Base-by-base conservation (phyloP, 2,113 vertebrate genomes). In the Nerophis lumbriciformis region DNA sequence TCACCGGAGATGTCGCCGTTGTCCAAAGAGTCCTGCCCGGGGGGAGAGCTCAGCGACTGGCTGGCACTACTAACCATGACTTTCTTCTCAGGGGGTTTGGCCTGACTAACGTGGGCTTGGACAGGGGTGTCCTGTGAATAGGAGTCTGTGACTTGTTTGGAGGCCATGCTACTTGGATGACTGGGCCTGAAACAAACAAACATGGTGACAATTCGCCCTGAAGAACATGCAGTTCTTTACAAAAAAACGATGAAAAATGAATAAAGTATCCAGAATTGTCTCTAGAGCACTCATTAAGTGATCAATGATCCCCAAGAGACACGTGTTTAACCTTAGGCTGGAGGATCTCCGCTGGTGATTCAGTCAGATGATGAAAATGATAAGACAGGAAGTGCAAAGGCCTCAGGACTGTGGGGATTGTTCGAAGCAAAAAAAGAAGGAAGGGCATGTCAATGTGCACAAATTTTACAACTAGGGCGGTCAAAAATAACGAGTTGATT, bases 81-180 rank as follows among this genome's bases (percentile, higher is more conserved):
- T 73, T 90, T 91, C 85, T 94, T 97, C 80, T 97, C 94, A 61
- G 90, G 86, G 56, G 90, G 88, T 90, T 92, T 94, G 79, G 90
- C 87, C 55, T 90, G 90, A 83, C 84, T 92, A 60, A 76, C 87
- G 59, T 90, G 89, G 72, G 93, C 90, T 1, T 90, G 91, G 73
- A 91, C 85, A n/a, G 90, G 87, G 53, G 91, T 83, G 73, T 96
- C 94, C 85, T 95, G 95, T 0, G 92, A 92, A 77, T 96, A 94
- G 4, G 94, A 96, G 85, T 97, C 95, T 5, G 92, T 93, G 83
- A 98, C 94, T 87, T 94, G 94, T 85, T 94, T 95, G 81, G 95
- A 94, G 81, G 94, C 93, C 95, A 99, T 97, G 83, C 92, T 97
- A 89, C 90, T 93, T 80, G 94, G 93, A 81, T 90, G 93, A 71